phyloP scores from a whole-genome alignment of 1,140 invertebrate species.

The Camponotus vicinus region DNA sequence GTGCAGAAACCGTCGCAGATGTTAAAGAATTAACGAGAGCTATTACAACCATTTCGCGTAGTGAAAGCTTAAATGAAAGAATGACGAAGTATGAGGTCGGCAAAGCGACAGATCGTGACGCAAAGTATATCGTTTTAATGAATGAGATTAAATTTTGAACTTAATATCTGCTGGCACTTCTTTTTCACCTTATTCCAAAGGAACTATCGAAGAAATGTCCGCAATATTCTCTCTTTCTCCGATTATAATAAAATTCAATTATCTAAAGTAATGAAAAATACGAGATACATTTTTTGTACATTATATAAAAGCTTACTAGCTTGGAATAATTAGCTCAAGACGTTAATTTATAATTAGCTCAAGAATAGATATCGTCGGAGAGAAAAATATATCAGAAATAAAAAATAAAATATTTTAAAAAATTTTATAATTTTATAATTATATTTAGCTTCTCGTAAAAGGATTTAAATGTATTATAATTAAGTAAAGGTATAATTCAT shows the following conservation, averaged over 20 bases:
- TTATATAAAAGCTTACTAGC: neutral
- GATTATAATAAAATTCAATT: neutral
- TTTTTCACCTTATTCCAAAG: neutral
- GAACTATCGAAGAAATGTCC: neutral
- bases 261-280: neutral
- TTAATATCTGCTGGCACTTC: neutral
- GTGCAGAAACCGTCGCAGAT: conserved; percentile 38
- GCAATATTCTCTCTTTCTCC: neutral
- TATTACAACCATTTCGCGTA: conserved; percentile 20
- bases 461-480: too few species aligned
- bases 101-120: conserved; percentile 16
- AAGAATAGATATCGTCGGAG: neutral
- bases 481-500: neutral
- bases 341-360: neutral
- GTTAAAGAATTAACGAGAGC: conserved; percentile 46
- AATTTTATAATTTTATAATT: too few species aligned
- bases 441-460: too few species aligned
- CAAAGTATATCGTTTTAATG: neutral
- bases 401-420: neutral
- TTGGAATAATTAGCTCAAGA: neutral
- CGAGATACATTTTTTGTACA: neutral
- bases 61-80: conserved; percentile 26
- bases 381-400: neutral
- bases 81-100: conserved; percentile 28
- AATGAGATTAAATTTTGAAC: conserved; percentile 33